These are phyloP conservation scores for Pterobdella sp. DNA, from an alignment of 2,888 invertebrate genomes.

Conservation along the genomic window DNA sequence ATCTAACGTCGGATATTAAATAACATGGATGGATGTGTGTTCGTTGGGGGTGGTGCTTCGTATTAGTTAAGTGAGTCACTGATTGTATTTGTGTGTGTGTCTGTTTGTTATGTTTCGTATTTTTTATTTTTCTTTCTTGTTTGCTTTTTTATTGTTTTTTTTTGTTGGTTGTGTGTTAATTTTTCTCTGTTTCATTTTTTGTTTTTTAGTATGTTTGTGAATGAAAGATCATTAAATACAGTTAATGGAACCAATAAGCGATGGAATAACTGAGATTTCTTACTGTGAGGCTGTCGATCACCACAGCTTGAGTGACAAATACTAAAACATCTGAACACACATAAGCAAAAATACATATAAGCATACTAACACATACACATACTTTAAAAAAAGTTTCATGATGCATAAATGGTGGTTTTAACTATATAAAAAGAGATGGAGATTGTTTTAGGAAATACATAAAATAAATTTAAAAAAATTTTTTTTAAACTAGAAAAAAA, in stretches of 20 bases:
- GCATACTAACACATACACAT: background rate
- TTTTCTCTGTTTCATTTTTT: background rate
- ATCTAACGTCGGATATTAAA: no score
- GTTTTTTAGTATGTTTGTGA: background rate
- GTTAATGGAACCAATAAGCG: background rate
- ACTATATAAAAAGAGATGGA: no score
- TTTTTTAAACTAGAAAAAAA: no score
- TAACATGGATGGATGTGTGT: no score
- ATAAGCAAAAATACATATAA: background rate
- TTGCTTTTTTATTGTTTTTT: background rate
- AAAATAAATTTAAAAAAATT: no score
- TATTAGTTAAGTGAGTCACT: no score
- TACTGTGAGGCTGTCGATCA: no score
- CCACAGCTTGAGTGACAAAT: background rate
- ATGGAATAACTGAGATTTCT: background rate
- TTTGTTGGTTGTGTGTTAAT: slow-evolving; percentile 1
- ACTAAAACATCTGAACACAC: background rate
- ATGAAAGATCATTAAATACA: background rate
- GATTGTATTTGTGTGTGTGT: background rate
- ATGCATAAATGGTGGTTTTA: no score
- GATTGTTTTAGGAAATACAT: no score
- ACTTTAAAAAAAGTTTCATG: background rate
- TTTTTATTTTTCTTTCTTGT: background rate
- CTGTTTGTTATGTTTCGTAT: background rate
- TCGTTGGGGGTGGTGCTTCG: no score